These are phyloP conservation scores for Trogon surrucura DNA, from an alignment of 2,113 vertebrate genomes.

Conservation along the genomic window DNA sequence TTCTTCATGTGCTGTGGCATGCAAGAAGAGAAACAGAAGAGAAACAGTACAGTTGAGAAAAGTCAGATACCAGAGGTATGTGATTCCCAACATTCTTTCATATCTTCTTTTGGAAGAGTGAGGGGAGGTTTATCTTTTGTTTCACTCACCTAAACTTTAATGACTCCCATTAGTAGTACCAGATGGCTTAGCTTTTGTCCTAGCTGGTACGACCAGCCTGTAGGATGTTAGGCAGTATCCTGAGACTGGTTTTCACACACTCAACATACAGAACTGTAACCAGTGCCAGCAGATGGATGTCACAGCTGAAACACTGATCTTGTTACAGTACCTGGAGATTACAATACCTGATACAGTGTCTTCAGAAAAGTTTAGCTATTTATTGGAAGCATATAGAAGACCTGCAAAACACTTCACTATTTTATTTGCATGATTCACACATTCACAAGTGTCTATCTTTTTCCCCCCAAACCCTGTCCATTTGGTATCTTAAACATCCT, in stretches of 20 bases:
- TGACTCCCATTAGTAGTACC: not conserved
- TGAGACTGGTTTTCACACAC: not conserved
- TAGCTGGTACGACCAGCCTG: not conserved
- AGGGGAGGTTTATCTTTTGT: not conserved
- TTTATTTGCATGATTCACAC: not conserved
- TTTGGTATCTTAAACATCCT: not conserved
- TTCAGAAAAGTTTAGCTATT: not conserved
- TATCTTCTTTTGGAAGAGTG: not conserved
- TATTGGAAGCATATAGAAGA: not conserved
- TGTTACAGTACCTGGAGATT: not conserved
- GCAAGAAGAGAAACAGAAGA: not conserved
- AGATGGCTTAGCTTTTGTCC: not conserved
- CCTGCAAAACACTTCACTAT: not conserved
- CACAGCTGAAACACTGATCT: not conserved
- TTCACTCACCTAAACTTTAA: not conserved
- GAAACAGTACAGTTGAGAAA: not conserved
- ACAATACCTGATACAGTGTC: not conserved
- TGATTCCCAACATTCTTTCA: not conserved
- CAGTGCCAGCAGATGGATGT: not conserved
- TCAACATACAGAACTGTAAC: not conserved
- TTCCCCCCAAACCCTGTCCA: not conserved
- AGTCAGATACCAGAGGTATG: not conserved
- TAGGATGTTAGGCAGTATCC: not conserved
- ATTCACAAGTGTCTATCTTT: not conserved
- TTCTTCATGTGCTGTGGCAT: not conserved